A percentile compares a stretch with the other conserved stretches of the same genome.
Conservation (phyloP, 2,113 vertebrate genomes). For the Antennarius striatus region DNA sequence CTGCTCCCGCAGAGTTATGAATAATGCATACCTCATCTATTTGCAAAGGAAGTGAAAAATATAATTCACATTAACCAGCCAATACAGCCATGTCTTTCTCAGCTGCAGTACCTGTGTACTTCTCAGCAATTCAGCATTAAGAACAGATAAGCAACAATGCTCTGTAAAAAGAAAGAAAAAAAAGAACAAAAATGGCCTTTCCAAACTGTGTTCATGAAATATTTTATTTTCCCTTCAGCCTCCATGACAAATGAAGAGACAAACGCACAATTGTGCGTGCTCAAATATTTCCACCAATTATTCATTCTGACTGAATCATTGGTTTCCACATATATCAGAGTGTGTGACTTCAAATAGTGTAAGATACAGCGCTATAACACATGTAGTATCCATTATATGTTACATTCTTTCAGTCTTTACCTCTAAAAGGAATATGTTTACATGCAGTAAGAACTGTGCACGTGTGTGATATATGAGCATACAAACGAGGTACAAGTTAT, state of each 20-base stretch:
- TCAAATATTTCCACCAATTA: constrained; percentile 34
- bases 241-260: constrained; percentile 21
- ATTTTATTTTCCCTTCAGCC: constrained; percentile 8
- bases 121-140: constrained; percentile 24
- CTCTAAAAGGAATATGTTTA: no score
- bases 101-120: constrained; percentile 34
- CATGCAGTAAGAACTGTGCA: no score
- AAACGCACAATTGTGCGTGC: constrained; percentile 15
- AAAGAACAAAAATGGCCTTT: constrained; percentile 1
- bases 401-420: no score
- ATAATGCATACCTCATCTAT: constrained; percentile 80
- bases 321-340: constrained; percentile 30
- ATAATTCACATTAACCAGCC: constrained; percentile 77
- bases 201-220: constrained; percentile 38
- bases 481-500: no score
- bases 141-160: constrained; percentile 48
- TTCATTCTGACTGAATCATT: constrained; percentile 36
- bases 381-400: no score
- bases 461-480: no score
- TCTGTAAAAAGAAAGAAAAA: constrained; percentile 19
- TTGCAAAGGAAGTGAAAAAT: constrained; percentile 71
- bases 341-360: constrained; percentile 25
- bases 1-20: constrained; percentile 75
- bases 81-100: constrained; percentile 61
- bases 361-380: constrained; percentile 2